phyloP scores from a whole-genome alignment of 1,140 invertebrate genomes.

The Sweltsa coloradensis region DNA sequence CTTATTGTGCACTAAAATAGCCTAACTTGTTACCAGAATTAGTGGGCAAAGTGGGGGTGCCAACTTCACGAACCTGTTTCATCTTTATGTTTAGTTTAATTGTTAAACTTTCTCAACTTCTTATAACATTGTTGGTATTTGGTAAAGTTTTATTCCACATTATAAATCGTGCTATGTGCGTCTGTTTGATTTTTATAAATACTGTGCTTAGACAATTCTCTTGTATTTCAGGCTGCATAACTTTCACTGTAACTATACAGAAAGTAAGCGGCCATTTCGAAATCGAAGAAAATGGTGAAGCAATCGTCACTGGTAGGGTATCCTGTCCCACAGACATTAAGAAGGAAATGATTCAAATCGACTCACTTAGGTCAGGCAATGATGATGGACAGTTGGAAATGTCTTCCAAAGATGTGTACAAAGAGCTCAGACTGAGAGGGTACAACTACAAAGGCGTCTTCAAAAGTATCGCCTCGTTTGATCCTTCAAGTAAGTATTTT shows the following conservation, averaged over 20 bases:
- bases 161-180: no score
- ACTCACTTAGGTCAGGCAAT: conserved; percentile 22
- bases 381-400: conserved; percentile 30
- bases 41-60: no score
- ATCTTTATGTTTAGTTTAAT: no score
- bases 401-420: conserved; percentile 72
- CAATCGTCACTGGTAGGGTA: conserved; percentile 68
- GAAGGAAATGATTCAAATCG: conserved; percentile 28
- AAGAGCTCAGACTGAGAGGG: conserved; percentile 78
- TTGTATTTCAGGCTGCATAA: no score
- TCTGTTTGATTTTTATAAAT: no score
- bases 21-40: no score
- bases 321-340: conserved; percentile 33
- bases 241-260: conserved; percentile 77
- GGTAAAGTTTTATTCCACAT: no score
- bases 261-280: conserved; percentile 74
- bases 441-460: conserved; percentile 82
- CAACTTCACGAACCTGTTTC: no score
- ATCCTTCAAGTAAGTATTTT: conserved; percentile 33
- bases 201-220: no score
- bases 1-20: no score
- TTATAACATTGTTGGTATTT: no score
- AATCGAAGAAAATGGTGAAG: conserved; percentile 61
- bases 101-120: no score
- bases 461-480: conserved; percentile 40